A percentile compares a stretch with the other conserved stretches of the same genome.
Evolutionary conservation across 2,888 invertebrate species (phyloP).

Genomic region (Cepaea hortensis): DNA sequence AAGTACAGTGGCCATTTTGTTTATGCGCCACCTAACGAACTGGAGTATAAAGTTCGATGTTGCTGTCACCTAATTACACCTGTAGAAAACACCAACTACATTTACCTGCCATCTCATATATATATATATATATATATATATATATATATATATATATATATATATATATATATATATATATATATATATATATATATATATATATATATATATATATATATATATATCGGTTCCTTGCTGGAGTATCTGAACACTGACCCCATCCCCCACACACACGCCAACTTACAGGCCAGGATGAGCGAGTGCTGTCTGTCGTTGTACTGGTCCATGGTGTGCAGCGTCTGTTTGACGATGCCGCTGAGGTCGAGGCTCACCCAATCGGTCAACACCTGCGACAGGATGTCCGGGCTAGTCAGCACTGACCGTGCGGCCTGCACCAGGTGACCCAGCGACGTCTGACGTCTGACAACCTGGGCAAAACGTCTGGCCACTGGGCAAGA

Average conservation of each 20-base stretch:
- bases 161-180: neutral
- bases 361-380: constrained; percentile 77
- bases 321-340: constrained; percentile 75
- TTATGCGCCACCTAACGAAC: too few species aligned
- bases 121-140: constrained; percentile 6
- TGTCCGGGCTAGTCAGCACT: constrained; percentile 76
- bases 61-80: too few species aligned
- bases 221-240: too few species aligned
- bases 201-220: neutral
- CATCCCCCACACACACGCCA: neutral
- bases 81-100: too few species aligned
- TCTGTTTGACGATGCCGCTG: constrained; percentile 76
- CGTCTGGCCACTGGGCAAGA: constrained; percentile 75
- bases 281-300: constrained; percentile 72
- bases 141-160: constrained; percentile 23
- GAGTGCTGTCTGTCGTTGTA: constrained; percentile 71
- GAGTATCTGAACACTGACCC: too few species aligned
- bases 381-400: constrained; percentile 77
- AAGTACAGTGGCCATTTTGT: too few species aligned
- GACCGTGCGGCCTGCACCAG: constrained; percentile 77
- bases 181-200: neutral
- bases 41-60: too few species aligned
- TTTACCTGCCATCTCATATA: too few species aligned
- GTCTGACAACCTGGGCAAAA: constrained; percentile 76
- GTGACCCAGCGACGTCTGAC: constrained; percentile 78